A percentile compares a stretch with the other conserved stretches of the same genome.
Conservation (phyloP, 1,140 invertebrate species). For the Philotrypesis tridentata region DNA sequence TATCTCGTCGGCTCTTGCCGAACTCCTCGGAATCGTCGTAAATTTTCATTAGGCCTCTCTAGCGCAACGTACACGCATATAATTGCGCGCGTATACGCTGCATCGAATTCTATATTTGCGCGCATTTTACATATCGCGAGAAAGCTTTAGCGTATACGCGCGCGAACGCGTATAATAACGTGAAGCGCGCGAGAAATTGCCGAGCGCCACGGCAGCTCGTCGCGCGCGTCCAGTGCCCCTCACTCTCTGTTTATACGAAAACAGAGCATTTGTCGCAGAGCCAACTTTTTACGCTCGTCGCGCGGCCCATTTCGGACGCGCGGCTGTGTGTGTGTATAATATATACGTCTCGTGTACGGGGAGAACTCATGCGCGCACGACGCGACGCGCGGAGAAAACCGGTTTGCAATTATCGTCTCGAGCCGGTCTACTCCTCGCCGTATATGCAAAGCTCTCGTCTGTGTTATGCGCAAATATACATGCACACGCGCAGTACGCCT, state of each 20-base stretch:
- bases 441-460: conserved; percentile 10
- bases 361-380: neutral
- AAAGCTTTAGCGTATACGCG: no score
- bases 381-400: conserved; percentile 16
- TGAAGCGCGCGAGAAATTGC: conserved; percentile 6
- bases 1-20: neutral
- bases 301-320: neutral
- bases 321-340: neutral
- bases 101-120: neutral
- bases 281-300: neutral
- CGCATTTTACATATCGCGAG: no score
- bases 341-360: neutral
- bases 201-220: neutral
- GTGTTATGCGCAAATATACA: no score
- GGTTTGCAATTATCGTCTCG: conserved; percentile 39
- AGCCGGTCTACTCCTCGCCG: conserved; percentile 13
- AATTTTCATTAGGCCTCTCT: conserved; percentile 16
- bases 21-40: neutral
- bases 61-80: no score
- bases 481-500: neutral
- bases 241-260: neutral
- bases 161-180: no score
- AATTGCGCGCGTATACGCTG: no score
- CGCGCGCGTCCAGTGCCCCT: no score
- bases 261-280: conserved; percentile 1